Percentiles rank a stretch among this genome's conserved stretches.
Conservation (phyloP, 2,113 vertebrate species). For the Ochotona princeps region DNA sequence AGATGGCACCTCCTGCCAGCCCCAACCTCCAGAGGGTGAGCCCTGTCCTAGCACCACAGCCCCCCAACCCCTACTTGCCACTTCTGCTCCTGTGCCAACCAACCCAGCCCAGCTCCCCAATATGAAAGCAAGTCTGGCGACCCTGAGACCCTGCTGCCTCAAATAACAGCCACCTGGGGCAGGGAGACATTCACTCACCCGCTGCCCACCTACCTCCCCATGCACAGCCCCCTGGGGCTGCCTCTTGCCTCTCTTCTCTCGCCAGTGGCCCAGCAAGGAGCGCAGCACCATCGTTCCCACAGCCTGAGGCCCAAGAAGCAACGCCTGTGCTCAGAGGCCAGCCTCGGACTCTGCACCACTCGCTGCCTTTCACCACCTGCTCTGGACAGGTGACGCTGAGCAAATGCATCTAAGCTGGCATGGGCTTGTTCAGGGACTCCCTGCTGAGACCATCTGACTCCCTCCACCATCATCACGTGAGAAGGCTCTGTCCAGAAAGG, state of each 20-base stretch:
- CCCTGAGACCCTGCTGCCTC: not conserved
- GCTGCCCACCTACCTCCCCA: not conserved
- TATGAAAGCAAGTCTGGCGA: not conserved
- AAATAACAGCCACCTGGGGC: not conserved
- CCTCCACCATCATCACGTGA: slow-evolving; percentile 36
- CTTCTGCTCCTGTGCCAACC: not conserved
- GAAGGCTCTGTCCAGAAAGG: not conserved
- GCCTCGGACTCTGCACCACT: not conserved
- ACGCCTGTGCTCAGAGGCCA: not conserved
- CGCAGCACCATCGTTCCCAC: not conserved
- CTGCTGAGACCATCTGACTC: slow-evolving; percentile 70
- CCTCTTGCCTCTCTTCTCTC: not conserved
- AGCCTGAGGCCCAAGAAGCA: not conserved
- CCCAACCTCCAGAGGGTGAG: not conserved
- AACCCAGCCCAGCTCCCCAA: not conserved
- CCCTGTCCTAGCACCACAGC: not conserved
- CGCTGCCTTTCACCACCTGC: slow-evolving; percentile 40
- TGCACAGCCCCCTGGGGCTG: not conserved
- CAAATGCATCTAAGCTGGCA: slow-evolving; percentile 27
- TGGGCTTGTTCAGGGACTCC: not conserved
- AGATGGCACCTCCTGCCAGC: accelerated
- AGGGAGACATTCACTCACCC: slow-evolving; percentile 8
- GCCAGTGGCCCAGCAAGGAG: not conserved
- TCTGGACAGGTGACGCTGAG: slow-evolving; percentile 67
- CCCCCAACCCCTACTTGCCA: too few species aligned